phyloP scores from a whole-genome alignment of 2,888 invertebrate genomes.

The Leptinotarsa juncta region DNA sequence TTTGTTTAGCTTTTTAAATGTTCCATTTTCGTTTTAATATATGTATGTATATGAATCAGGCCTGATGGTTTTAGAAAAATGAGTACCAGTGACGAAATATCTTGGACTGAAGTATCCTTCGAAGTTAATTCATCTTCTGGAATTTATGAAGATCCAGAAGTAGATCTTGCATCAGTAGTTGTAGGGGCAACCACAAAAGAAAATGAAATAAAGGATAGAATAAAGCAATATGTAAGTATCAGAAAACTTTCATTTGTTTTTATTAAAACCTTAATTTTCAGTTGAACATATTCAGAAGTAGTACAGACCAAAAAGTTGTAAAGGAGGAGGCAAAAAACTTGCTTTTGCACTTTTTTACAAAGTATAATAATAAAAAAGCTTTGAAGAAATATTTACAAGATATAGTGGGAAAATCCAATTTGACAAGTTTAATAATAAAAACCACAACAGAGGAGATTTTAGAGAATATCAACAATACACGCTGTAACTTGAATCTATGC shows the following conservation, averaged over 20 bases:
- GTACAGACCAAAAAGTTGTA: slow-evolving; percentile 56
- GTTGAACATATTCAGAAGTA: slow-evolving; percentile 39
- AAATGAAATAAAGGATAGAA: slow-evolving; percentile 38
- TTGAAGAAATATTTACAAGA: slow-evolving; percentile 52
- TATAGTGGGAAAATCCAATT: slow-evolving; percentile 43
- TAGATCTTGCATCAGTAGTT: slow-evolving; percentile 31
- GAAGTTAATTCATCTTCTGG: slow-evolving; percentile 27
- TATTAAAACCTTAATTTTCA: slow-evolving; percentile 28
- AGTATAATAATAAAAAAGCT: slow-evolving; percentile 48
- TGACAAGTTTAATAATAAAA: slow-evolving; percentile 45
- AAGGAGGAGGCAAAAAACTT: slow-evolving; percentile 63
- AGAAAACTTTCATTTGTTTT: not conserved
- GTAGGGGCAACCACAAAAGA: slow-evolving; percentile 36
- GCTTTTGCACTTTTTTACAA: slow-evolving; percentile 50
- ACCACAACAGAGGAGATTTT: slow-evolving; percentile 41
- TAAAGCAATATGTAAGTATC: slow-evolving; percentile 44
- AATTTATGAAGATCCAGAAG: slow-evolving; percentile 30
- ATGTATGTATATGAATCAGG: slow-evolving; percentile 24
- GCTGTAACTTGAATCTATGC: slow-evolving; percentile 48
- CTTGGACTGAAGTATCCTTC: slow-evolving; percentile 32
- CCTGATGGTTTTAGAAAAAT: slow-evolving; percentile 26
- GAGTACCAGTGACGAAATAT: slow-evolving; percentile 28
- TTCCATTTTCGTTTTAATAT: slow-evolving; percentile 16
- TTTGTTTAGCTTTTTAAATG: slow-evolving; percentile 36
- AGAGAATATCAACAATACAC: slow-evolving; percentile 43